These are phyloP conservation scores for Cydia splendana DNA, from an alignment of 1,140 invertebrate genomes.

Conservation along the genomic window DNA sequence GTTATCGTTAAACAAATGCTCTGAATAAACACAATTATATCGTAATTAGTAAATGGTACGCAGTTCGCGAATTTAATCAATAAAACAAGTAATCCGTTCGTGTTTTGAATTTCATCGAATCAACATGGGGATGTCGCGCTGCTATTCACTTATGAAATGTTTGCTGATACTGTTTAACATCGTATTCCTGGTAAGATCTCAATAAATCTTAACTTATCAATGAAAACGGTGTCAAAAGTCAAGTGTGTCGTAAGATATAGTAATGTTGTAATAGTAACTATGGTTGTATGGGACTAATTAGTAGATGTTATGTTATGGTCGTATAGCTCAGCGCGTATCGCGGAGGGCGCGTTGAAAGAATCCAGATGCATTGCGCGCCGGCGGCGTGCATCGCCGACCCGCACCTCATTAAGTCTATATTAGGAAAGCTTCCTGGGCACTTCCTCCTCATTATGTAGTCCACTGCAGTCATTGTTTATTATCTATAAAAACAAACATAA, in stretches of 20 bases:
- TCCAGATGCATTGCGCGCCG: constrained; percentile 12
- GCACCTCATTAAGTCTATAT: constrained; percentile 25
- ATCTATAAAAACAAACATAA: constrained; percentile 11
- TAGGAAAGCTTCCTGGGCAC: constrained; percentile 25
- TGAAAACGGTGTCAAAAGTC: constrained; percentile 22
- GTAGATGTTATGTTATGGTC: neutral
- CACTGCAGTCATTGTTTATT: constrained; percentile 24
- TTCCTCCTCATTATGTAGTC: constrained; percentile 14
- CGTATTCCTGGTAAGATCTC: constrained; percentile 63
- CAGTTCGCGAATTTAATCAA: neutral
- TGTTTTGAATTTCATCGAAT: neutral
- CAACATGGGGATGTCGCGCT: constrained; percentile 67
- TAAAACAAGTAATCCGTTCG: neutral
- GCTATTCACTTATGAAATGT: constrained; percentile 72
- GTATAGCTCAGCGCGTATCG: neutral
- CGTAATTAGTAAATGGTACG: constrained; percentile 28
- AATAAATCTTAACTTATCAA: constrained; percentile 3
- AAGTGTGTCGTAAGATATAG: neutral
- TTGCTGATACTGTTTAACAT: constrained; percentile 69
- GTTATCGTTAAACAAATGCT: constrained; percentile 21
- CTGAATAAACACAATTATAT: neutral
- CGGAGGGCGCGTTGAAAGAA: constrained; percentile 7
- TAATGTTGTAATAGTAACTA: neutral
- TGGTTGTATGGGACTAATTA: neutral
- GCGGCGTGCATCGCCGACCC: constrained; percentile 2